phyloP scores from a whole-genome alignment of 1,140 invertebrate genomes.

The Hycleus cichorii region DNA sequence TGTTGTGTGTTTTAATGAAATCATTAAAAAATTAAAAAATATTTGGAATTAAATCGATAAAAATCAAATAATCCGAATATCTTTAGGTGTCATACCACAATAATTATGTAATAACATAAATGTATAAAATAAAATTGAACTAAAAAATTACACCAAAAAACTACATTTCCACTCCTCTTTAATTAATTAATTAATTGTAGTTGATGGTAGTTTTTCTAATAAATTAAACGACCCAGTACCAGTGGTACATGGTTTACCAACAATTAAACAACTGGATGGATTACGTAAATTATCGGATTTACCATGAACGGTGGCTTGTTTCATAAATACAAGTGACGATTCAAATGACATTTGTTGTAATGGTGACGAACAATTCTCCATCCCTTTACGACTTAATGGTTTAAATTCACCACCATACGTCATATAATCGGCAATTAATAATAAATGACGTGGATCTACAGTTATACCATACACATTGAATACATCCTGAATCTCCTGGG shows the following conservation, averaged over 20 bases:
- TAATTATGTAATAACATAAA: conserved; percentile 39
- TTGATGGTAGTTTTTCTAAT: conserved; percentile 14
- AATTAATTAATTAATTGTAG: no score
- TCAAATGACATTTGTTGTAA: conserved; percentile 99
- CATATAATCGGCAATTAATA: conserved; percentile 95
- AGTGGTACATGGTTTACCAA: conserved; percentile 72
- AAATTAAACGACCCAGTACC: conserved; percentile 78
- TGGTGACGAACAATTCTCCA: conserved; percentile 81
- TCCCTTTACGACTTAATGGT: conserved; percentile 84
- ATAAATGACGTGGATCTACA: conserved; percentile 90
- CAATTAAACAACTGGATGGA: conserved; percentile 81
- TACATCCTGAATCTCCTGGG: conserved; percentile 67
- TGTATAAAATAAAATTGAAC: conserved; percentile 28
- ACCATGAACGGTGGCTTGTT: conserved; percentile 67
- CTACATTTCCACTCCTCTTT: no score
- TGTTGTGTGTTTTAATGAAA: conserved; percentile 31
- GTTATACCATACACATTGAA: conserved; percentile 94
- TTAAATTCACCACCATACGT: conserved; percentile 85
- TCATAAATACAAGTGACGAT: conserved; percentile 81
- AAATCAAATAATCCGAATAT: conserved; percentile 38
- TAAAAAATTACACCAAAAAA: no score
- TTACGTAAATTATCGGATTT: conserved; percentile 70
- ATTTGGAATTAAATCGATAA: conserved; percentile 19
- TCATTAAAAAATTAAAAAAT: no score
- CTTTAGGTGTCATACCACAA: conserved; percentile 37